Evolutionary conservation across 2,888 invertebrate species (phyloP).

Genomic region (Drosophila gaucha): DNA sequence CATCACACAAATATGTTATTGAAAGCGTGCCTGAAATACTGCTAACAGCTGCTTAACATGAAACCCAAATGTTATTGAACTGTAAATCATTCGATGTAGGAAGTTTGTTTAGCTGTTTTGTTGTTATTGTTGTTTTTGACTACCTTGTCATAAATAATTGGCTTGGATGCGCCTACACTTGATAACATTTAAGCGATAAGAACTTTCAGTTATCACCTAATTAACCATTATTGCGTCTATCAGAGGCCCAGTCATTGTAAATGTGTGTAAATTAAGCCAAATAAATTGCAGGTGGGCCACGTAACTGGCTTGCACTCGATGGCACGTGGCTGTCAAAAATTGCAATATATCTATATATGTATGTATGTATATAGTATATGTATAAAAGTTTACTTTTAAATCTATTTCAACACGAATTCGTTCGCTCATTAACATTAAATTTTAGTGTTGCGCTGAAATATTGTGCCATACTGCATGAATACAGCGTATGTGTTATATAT

Average conservation of each 20-base stretch:
- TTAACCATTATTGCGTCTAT: conserved; percentile 19
- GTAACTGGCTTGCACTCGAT: not conserved
- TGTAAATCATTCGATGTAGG: not conserved
- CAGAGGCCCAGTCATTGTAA: not conserved
- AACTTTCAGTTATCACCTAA: conserved; percentile 23
- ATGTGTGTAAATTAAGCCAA: not conserved
- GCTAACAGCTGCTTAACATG: not conserved
- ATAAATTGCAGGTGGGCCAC: conserved; percentile 18
- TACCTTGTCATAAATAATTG: conserved; percentile 20
- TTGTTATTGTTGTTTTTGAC: not conserved
- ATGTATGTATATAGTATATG: too few species aligned
- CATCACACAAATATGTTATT: not conserved
- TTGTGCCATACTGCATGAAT: conserved; percentile 1
- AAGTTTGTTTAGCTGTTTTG: not conserved
- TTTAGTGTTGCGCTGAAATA: conserved; percentile 19
- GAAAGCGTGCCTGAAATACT: not conserved
- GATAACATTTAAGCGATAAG: conserved; percentile 17
- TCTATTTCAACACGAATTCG: conserved; percentile 8
- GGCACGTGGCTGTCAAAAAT: conserved; percentile 26
- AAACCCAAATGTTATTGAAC: not conserved
- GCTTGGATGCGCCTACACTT: conserved; percentile 15
- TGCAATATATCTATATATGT: not conserved
- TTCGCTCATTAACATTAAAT: conserved; percentile 33
- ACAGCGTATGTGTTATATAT: conserved; percentile 7
- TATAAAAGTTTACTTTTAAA: conserved; percentile 7